Evolutionary conservation across 2,113 vertebrate species (phyloP), one percentile per base, ranked within the genome.

Genomic region (Chascanopsetta lugubris): DNA sequence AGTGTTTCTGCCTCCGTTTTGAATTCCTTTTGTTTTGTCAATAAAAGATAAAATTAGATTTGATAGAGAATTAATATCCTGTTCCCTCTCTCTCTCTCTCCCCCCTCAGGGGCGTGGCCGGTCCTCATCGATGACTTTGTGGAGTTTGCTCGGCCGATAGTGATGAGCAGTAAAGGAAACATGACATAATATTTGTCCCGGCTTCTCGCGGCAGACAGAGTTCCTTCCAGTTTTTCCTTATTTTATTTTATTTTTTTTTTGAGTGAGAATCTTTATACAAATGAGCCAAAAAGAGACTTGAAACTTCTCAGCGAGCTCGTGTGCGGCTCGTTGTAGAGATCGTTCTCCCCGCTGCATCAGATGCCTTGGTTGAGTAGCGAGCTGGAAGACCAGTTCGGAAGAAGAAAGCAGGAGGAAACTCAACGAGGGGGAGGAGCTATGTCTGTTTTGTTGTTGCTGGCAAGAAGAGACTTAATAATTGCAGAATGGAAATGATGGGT

Each of bases 101-200:
- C n/a, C n/a, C n/a, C 50, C 65, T 62, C 63, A 98, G 97, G 96
- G 72, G 96, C 95, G 0, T 98, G 97, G 96, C 97, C 96, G 25
- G 96, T 98, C 74, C 95, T 98, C 53, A 97, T 96, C 79, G 96
- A 97, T 51, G 96, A 97, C 87, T 98, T 98, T 90, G 95, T 97
- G 86, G 96, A 98, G 73, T 98, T 94, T n/a, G 96, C 95, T 45
- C 92, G 95, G 76, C 96, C 96, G 1, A 93, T 96, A 15, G 94
- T 98, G 85, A 91, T 89, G 15, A 93, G 94, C 65, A 90, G 86
- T 77, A 96, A 94, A 61, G 90, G 47, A 82, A 93, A 91, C 91
- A 80, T 88, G 73, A 90, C 92, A 88, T 92, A 92, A 78, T 89
- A 58, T 75, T 74, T 40, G 72, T 65, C 54, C 48, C 32, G 21